Evolutionary conservation across 30 jellyfish, hydroid and myxozoan genomes (phyloP).

Genomic region (Chrysaora quinquecirrha): DNA sequence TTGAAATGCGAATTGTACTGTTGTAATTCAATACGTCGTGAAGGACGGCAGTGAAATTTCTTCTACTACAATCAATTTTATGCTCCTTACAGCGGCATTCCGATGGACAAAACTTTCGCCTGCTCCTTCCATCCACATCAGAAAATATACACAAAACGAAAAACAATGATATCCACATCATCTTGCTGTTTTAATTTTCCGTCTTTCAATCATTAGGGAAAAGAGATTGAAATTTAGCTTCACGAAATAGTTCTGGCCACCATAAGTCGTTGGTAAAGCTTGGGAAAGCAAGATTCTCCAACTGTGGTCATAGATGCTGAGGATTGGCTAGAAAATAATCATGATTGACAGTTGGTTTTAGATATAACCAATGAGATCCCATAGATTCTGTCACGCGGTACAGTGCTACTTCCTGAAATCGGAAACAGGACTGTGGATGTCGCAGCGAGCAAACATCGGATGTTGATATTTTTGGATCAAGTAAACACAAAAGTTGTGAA

Average conservation of each 20-base stretch:
- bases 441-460: constrained; percentile 44
- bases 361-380: constrained; percentile 34
- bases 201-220: neutral
- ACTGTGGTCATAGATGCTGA: constrained; percentile 27
- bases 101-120: constrained; percentile 34
- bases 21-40: constrained; percentile 25
- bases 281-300: constrained; percentile 39
- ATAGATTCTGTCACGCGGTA: constrained; percentile 27
- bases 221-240: neutral
- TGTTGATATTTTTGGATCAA: constrained; percentile 56
- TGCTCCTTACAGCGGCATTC: constrained; percentile 50
- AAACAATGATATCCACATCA: neutral
- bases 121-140: constrained; percentile 10
- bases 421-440: constrained; percentile 31
- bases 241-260: too few species aligned
- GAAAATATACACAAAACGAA: neutral
- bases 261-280: neutral
- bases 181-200: neutral
- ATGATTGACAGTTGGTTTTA: constrained; percentile 51
- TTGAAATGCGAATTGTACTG: constrained; percentile 38
- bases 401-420: constrained; percentile 49
- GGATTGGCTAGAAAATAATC: constrained; percentile 25
- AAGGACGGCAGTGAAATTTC: constrained; percentile 40
- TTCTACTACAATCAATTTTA: constrained; percentile 40
- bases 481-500: constrained; percentile 27